Percentiles rank a stretch among this genome's conserved stretches.
Evolutionary conservation across 1,140 invertebrate species (phyloP).

Genomic region (Drosophila mayri): DNA sequence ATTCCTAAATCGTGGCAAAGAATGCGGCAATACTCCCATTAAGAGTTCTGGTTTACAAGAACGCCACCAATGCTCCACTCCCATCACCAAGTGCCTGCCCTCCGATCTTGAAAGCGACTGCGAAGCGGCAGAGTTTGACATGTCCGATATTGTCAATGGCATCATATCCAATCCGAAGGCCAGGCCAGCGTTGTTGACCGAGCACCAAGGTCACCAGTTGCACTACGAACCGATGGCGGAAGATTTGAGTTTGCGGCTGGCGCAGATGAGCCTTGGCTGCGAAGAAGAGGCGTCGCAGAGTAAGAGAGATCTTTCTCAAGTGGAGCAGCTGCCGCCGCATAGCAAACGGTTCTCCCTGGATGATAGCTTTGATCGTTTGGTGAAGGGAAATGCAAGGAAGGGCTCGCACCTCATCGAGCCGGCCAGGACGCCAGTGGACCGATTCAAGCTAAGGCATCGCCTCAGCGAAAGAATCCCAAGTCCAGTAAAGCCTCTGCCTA

Average conservation of each 20-base stretch:
- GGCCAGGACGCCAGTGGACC: constrained; percentile 52
- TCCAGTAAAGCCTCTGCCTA: constrained; percentile 22
- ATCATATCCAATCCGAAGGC: constrained; percentile 85
- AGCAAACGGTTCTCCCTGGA: constrained; percentile 60
- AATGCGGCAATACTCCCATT: constrained; percentile 26
- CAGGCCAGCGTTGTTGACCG: constrained; percentile 41
- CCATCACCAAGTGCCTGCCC: constrained; percentile 60
- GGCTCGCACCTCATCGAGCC: constrained; percentile 8
- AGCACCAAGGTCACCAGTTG: constrained; percentile 60
- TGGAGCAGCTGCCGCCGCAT: constrained; percentile 8
- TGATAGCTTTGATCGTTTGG: constrained; percentile 75
- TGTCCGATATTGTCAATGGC: constrained; percentile 87
- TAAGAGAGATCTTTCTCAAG: constrained; percentile 54
- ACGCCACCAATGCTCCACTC: constrained; percentile 68
- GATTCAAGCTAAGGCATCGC: constrained; percentile 60
- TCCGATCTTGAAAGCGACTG: constrained; percentile 73
- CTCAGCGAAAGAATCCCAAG: constrained; percentile 22
- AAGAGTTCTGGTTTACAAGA: constrained; percentile 24
- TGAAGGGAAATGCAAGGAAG: constrained; percentile 50
- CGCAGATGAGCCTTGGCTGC: constrained; percentile 43
- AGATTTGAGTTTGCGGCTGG: constrained; percentile 61
- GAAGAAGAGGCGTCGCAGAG: constrained; percentile 18
- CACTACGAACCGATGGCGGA: constrained; percentile 60
- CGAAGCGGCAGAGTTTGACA: constrained; percentile 85
- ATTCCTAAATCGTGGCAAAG: constrained; percentile 68